Base-by-base conservation (phyloP, 2,888 invertebrate genomes). In the Amphimallon solstitiale region DNA sequence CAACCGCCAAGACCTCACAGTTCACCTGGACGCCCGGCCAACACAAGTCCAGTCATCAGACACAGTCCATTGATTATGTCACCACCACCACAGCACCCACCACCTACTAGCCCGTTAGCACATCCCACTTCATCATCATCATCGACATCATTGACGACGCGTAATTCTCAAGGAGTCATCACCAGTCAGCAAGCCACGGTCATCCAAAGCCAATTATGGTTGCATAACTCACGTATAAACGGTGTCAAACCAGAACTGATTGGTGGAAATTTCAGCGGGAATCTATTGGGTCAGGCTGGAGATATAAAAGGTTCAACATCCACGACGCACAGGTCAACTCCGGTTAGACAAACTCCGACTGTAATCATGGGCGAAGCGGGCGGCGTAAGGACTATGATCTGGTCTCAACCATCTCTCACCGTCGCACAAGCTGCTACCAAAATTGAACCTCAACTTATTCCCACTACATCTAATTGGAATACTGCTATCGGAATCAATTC, bases 341-440 rank as follows among this genome's bases (percentile, higher is more conserved):
- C 59, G 84, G 77, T 90, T 81, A 76, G 91, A 71, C 85, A 87
- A 66, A 86, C 95, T 56, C 95, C 95, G 29, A 93, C 94, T 51
- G 95, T 95, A 70, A 93, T 95, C 73, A 94, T 95, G 94, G 95
- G 95, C 52, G 95, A 95, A 82, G 93, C 94, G 38, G 95, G 95
- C 62, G 93, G 95, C 43, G 95, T 95, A 0, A 78, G 87, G 64
- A 89, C 90, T 43, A 90, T 89, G 89, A 86, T 89, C 65, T 90
- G 89, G 89, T 88, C 88, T 23, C 86, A 87, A 72, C 88, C 88
- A 2, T 79, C 84, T 0, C 75, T 84, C 43, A 81, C 81, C 43
- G 80, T 83, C 17, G 79, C 70, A 49, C 67, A 71, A 34, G 45
- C 69, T 54, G 60, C 72, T 17, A 54, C 67, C n/a, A 65, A 68